phyloP scores from a whole-genome alignment of 2,888 invertebrate genomes.

The Eubasilissa splendida region DNA sequence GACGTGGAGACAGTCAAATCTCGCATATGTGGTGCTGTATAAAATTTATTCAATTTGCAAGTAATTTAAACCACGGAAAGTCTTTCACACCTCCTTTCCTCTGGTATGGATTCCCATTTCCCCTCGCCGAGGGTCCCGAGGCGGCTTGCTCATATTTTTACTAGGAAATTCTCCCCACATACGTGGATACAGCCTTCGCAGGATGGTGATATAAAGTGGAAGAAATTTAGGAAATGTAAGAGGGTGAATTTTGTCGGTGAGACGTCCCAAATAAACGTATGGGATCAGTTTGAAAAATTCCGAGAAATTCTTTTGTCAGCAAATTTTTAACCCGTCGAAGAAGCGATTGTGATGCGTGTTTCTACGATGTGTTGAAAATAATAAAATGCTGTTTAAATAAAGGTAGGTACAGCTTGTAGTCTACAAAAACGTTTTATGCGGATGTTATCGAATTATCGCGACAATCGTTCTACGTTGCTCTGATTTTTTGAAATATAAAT shows the following conservation, averaged over 20 bases:
- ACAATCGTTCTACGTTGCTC: too few species aligned
- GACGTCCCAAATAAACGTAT: constrained; percentile 21
- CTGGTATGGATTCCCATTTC: constrained; percentile 27
- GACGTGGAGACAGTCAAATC: background rate
- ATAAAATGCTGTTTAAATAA: too few species aligned
- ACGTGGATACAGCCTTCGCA: background rate
- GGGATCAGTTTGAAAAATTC: constrained; percentile 11
- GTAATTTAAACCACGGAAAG: constrained; percentile 48
- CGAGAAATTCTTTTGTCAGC: background rate
- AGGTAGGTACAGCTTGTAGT: too few species aligned
- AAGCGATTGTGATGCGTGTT: background rate
- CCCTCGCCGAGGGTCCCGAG: background rate
- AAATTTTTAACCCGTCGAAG: constrained; percentile 2
- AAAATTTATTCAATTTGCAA: constrained; percentile 55
- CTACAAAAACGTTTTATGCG: too few species aligned
- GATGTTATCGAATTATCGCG: too few species aligned
- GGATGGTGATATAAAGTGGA: constrained; percentile 9
- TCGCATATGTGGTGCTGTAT: constrained; percentile 39
- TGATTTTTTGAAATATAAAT: too few species aligned
- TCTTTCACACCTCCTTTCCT: constrained; percentile 24
- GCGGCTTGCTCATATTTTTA: constrained; percentile 34
- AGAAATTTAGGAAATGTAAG: constrained; percentile 16
- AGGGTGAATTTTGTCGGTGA: constrained; percentile 12
- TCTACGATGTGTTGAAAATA: too few species aligned
- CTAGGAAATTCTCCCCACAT: background rate